phyloP scores from a whole-genome alignment of 2,888 invertebrate species.

The Lasius fuliginosus region DNA sequence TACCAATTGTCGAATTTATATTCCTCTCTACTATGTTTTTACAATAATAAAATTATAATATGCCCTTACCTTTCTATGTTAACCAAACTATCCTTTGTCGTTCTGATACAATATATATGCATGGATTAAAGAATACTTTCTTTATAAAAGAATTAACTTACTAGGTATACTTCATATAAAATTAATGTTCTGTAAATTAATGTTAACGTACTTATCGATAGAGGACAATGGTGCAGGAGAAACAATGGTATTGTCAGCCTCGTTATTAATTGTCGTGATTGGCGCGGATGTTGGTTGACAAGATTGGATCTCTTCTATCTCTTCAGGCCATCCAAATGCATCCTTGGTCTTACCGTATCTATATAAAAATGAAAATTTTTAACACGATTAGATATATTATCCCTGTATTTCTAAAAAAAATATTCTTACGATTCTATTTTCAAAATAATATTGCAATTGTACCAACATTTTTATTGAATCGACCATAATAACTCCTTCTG shows the following conservation, averaged over 20 bases:
- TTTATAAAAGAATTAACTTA: slow-evolving; percentile 54
- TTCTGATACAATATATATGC: slow-evolving; percentile 81
- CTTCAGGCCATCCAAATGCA: slow-evolving; percentile 98
- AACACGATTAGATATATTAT: not conserved
- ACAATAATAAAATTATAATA: slow-evolving; percentile 28
- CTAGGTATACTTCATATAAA: slow-evolving; percentile 33
- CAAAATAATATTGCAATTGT: slow-evolving; percentile 3
- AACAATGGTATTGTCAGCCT: slow-evolving; percentile 84
- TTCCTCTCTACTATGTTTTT: slow-evolving; percentile 10
- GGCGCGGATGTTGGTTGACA: slow-evolving; percentile 83
- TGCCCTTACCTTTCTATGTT: slow-evolving; percentile 84
- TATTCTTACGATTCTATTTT: not conserved
- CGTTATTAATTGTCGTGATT: slow-evolving; percentile 82
- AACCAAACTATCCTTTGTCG: slow-evolving; percentile 83
- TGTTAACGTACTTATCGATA: slow-evolving; percentile 87
- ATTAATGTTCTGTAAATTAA: slow-evolving; percentile 1
- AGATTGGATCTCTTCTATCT: slow-evolving; percentile 92
- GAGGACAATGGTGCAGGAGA: slow-evolving; percentile 87
- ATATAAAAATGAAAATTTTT: slow-evolving; percentile 42
- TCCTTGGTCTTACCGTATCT: slow-evolving; percentile 98
- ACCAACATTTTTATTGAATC: slow-evolving; percentile 95
- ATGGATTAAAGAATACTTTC: slow-evolving; percentile 73
- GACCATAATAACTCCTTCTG: slow-evolving; percentile 96
- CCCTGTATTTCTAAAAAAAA: not conserved
- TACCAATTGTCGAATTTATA: slow-evolving; percentile 22